Evolutionary conservation across 2,113 vertebrate species (phyloP).

Genomic region (Empidonax traillii): DNA sequence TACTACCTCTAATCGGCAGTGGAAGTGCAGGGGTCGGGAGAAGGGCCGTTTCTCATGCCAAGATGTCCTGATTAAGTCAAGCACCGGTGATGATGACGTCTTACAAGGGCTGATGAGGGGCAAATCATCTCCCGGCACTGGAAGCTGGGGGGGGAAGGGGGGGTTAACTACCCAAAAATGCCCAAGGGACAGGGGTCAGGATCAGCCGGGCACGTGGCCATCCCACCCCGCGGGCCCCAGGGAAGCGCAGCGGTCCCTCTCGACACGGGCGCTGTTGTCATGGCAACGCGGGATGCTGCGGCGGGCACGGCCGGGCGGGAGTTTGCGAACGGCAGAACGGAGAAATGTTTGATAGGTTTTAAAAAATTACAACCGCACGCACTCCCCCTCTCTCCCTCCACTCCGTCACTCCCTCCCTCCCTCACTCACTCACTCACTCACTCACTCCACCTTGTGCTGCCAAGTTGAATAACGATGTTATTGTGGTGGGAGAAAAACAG

Average conservation of each 20-base stretch:
- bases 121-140: background rate
- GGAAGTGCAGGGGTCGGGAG: background rate
- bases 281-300: constrained; percentile 54
- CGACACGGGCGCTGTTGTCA: background rate
- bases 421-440: background rate
- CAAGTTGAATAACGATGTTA: constrained; percentile 20
- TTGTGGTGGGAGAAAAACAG: background rate
- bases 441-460: constrained; percentile 58
- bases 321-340: background rate
- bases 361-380: background rate
- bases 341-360: background rate
- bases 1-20: background rate
- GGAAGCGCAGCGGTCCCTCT: background rate
- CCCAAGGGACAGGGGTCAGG: background rate
- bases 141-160: background rate
- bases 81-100: background rate
- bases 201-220: background rate
- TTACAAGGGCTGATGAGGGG: background rate
- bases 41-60: background rate
- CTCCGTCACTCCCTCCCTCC: background rate
- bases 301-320: background rate
- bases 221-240: background rate
- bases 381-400: background rate
- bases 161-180: background rate
- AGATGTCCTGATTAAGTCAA: constrained; percentile 2